Percentiles rank a stretch among this genome's conserved stretches.
Evolutionary conservation across 2,113 vertebrate genomes (phyloP).

Genomic region (Oenanthe melanoleuca): DNA sequence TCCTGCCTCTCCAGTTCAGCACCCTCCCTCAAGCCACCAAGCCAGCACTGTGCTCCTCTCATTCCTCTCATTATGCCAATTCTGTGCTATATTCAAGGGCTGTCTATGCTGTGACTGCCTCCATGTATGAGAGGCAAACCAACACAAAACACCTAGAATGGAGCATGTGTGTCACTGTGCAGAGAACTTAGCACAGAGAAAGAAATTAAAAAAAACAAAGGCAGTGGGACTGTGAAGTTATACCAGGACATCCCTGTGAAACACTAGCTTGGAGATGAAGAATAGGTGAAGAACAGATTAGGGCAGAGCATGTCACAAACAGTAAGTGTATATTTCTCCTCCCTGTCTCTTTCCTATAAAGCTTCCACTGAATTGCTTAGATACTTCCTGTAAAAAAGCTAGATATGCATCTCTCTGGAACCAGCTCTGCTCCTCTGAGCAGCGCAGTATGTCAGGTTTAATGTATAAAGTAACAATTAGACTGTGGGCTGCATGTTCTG

Average conservation of each 20-base stretch:
- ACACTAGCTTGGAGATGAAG: neutral
- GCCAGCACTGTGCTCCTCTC: neutral
- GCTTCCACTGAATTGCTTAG: neutral
- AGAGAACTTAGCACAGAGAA: neutral
- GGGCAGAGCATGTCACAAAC: neutral
- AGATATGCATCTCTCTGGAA: neutral
- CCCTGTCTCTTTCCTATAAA: neutral
- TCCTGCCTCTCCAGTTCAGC: neutral
- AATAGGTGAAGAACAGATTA: neutral
- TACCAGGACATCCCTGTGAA: neutral
- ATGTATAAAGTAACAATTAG: neutral
- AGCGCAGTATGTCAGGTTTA: neutral
- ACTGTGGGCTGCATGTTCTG: neutral
- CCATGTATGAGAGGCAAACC: neutral
- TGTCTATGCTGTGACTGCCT: neutral
- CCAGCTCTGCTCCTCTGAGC: neutral
- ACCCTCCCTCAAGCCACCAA: neutral
- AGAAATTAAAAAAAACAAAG: neutral
- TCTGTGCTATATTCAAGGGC: neutral
- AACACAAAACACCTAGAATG: neutral
- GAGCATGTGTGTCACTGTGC: rapidly evolving
- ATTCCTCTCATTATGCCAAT: neutral
- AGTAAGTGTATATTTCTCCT: neutral
- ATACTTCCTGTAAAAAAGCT: neutral
- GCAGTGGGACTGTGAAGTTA: neutral